Base-by-base conservation (phyloP, 2,888 invertebrate species). In the Agrochola macilenta region DNA sequence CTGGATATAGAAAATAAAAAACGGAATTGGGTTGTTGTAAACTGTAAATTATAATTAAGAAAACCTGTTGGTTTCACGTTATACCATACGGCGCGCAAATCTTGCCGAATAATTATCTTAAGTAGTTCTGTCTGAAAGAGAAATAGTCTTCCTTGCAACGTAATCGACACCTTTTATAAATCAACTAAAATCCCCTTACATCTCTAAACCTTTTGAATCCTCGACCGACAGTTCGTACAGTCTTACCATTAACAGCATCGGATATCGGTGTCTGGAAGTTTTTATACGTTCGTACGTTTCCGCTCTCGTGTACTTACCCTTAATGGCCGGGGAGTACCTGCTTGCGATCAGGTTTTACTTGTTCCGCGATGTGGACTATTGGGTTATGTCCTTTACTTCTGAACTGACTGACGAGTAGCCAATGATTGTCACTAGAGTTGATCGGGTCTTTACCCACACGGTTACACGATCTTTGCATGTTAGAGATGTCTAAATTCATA, bases 351-450 rank as follows among this genome's bases (percentile, higher is more conserved):
- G 90, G 92, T 93, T 91, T 85, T 82, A 90, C 92, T 79, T 79
- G 92, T 91, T 90, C 81, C 60, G 72, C 78, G 79, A 92, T 92
- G 90, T 94, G 88, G 94, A 93, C 87, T 91, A 94, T 89, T 90
- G 88, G 93, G 93, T 92, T 91, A 92, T 81, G 72, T 89, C 89
- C 87, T 87, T 89, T 86, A 58, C 83, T 74, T 84, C 70, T 81
- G 77, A 60, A 85, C 74, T 84, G 80, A 84, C 84, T 82, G 84
- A 88, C 74, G 76, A 70, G 64, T 63, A 39, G 49, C 11, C 78
- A 69, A 76, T 77, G 64, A 64, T 79, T 66, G 63, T 70, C 72
- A 75, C 58, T 66, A 46, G n/a, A 69, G 66, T 52, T 58, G 57
- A 73, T 69, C 74, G 49, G 69, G 69, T 68, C 64, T 70, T 74